Percentiles rank a stretch among this genome's conserved stretches.
Evolutionary conservation across 2,888 invertebrate species (phyloP).

Genomic region (Chalcis sispes): DNA sequence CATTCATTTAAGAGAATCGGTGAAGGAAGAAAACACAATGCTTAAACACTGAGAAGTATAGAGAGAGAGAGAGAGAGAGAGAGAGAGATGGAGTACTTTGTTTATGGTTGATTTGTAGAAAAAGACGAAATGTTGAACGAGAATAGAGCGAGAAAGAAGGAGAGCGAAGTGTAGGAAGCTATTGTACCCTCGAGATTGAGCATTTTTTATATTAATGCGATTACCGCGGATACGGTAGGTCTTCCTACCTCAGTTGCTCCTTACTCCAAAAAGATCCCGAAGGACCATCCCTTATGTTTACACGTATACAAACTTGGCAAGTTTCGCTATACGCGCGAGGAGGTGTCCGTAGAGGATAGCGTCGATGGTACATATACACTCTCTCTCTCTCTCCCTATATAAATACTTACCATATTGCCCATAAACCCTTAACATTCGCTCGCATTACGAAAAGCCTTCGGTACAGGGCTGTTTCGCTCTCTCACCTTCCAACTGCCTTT

Average conservation of each 20-base stretch:
- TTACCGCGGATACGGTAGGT: conserved; percentile 62
- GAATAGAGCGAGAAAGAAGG: not conserved
- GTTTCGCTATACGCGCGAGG: not conserved
- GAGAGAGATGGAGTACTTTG: conserved; percentile 34
- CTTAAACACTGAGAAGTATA: not conserved
- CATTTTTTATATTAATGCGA: conserved; percentile 72
- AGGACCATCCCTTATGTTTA: not conserved
- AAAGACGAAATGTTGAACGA: conserved; percentile 16
- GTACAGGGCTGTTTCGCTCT: no score
- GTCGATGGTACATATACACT: conserved; percentile 44
- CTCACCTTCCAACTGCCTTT: not conserved
- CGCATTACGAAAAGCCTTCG: conserved; percentile 71
- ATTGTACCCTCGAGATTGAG: conserved; percentile 69
- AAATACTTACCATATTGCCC: conserved; percentile 74
- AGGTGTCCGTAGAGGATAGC: conserved; percentile 26
- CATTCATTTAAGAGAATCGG: no score
- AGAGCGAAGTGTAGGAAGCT: conserved; percentile 47
- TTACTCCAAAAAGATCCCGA: conserved; percentile 57
- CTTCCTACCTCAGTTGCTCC: conserved; percentile 58
- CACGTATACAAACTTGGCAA: not conserved
- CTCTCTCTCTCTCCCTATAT: conserved; percentile 65
- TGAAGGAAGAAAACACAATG: no score
- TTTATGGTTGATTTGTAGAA: no score
- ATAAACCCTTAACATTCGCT: conserved; percentile 71
- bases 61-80: not conserved